Evolutionary conservation across 2,113 vertebrate species (phyloP).

Genomic region (Corythornis cristatus): DNA sequence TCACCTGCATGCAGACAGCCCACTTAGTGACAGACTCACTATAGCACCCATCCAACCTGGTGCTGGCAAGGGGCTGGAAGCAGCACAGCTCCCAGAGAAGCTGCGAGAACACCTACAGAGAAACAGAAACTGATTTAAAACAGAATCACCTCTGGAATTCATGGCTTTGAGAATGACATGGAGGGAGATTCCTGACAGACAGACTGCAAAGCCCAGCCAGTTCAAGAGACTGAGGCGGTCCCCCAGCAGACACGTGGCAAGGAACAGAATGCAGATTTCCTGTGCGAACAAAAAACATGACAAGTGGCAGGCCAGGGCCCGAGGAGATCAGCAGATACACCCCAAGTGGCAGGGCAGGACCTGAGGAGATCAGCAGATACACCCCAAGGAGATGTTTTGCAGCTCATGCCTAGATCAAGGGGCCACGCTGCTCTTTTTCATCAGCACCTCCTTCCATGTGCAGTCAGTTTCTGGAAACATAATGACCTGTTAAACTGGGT

Average conservation of each 20-base stretch:
- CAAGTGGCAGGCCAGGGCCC: not conserved
- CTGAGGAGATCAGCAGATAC: not conserved
- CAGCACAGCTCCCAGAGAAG: not conserved
- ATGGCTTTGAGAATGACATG: constrained; percentile 88
- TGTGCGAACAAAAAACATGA: constrained; percentile 43
- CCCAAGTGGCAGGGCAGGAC: not conserved
- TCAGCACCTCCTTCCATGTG: not conserved
- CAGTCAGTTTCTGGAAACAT: not conserved
- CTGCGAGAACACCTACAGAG: not conserved
- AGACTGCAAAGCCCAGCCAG: constrained; percentile 92
- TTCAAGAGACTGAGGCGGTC: constrained; percentile 85
- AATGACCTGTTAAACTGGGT: not conserved
- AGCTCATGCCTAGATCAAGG: not conserved
- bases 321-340: not conserved
- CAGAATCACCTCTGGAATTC: constrained; percentile 83
- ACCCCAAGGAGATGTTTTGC: not conserved
- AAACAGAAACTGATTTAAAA: not conserved
- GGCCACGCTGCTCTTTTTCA: not conserved
- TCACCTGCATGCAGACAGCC: constrained; percentile 61
- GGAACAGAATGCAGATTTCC: constrained; percentile 90
- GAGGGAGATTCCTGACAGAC: constrained; percentile 89
- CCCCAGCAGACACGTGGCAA: constrained; percentile 86
- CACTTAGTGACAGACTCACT: not conserved
- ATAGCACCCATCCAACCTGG: not conserved
- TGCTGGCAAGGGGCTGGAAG: not conserved